phyloP scores from a whole-genome alignment of 2,797 vertebrate genomes.

The Astyanax mexicanus region DNA sequence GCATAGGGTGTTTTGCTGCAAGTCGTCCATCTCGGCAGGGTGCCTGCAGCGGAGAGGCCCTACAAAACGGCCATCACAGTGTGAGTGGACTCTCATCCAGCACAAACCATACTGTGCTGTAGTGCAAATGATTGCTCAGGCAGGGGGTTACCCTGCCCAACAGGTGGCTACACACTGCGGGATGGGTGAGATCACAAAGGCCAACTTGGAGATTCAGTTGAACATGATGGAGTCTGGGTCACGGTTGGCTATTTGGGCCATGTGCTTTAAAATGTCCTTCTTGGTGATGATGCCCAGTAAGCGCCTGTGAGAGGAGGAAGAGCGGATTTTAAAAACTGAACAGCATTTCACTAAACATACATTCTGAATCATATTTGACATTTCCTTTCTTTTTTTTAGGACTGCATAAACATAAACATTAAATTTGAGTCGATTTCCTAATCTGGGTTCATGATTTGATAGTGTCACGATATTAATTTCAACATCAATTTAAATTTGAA shows the following conservation, averaged over 20 bases:
- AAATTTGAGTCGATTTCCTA: too few relatives aligned
- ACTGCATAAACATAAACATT: too few relatives aligned
- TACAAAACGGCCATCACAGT: conserved; percentile 54
- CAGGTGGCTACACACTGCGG: conserved; percentile 30
- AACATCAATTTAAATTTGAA: too few relatives aligned
- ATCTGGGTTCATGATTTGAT: too few relatives aligned
- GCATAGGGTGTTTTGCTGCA: conserved; percentile 34
- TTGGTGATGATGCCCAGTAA: conserved; percentile 89
- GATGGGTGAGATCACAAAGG: conserved; percentile 19
- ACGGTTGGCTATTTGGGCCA: conserved; percentile 88
- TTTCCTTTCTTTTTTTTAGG: too few relatives aligned
- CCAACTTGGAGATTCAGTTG: conserved; percentile 73
- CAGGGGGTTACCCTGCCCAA: conserved; percentile 15
- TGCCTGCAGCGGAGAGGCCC: conserved; percentile 32
- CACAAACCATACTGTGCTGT: conserved; percentile 44
- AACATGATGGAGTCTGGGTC: conserved; percentile 88
- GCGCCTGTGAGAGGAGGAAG: conserved; percentile 71
- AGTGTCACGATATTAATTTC: too few relatives aligned
- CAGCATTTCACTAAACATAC: background rate
- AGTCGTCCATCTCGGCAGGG: conserved; percentile 23
- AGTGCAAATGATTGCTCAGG: conserved; percentile 56
- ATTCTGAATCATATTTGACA: background rate
- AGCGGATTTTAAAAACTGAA: background rate
- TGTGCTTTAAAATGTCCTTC: conserved; percentile 88
- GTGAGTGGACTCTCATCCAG: conserved; percentile 46